Conservation (phyloP, 2,888 invertebrate species). For the Amphimallon solstitiale region DNA sequence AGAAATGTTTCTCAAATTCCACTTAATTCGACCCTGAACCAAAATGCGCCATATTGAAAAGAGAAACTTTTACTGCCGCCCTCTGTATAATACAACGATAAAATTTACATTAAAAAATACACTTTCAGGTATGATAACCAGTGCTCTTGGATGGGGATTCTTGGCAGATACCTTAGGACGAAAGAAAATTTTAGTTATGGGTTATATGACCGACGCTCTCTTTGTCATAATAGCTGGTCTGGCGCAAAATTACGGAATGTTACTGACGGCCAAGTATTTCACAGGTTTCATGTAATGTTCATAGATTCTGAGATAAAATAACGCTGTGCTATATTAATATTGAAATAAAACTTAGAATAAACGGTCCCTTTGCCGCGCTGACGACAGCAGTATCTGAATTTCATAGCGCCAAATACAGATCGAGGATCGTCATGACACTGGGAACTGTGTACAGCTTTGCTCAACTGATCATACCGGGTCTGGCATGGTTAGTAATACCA, state of each 20-base stretch:
- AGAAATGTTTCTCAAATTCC: no score
- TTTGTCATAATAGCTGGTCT: conserved; percentile 73
- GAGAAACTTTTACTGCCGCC: no score
- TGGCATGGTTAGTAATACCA: conserved; percentile 80
- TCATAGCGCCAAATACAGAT: conserved; percentile 73
- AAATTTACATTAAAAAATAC: conserved; percentile 20
- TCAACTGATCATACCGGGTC: conserved; percentile 71
- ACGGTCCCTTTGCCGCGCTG: conserved; percentile 79
- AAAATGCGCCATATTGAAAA: no score
- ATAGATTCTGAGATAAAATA: background rate
- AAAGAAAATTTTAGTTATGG: conserved; percentile 73
- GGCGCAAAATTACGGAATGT: conserved; percentile 73
- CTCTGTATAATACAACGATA: no score
- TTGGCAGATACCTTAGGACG: conserved; percentile 79
- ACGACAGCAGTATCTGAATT: conserved; percentile 79
- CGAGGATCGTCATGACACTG: conserved; percentile 72
- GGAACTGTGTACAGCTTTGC: conserved; percentile 75
- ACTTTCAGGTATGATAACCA: conserved; percentile 76
- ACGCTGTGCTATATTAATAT: background rate
- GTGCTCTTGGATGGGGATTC: conserved; percentile 82
- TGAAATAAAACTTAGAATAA: conserved; percentile 62
- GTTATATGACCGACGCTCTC: conserved; percentile 71
- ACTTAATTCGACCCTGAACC: no score
- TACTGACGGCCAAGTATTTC: conserved; percentile 77
- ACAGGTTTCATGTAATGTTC: conserved; percentile 70